Base-by-base conservation (phyloP, 2,888 invertebrate genomes). In the Nesidiocoris tenuis region DNA sequence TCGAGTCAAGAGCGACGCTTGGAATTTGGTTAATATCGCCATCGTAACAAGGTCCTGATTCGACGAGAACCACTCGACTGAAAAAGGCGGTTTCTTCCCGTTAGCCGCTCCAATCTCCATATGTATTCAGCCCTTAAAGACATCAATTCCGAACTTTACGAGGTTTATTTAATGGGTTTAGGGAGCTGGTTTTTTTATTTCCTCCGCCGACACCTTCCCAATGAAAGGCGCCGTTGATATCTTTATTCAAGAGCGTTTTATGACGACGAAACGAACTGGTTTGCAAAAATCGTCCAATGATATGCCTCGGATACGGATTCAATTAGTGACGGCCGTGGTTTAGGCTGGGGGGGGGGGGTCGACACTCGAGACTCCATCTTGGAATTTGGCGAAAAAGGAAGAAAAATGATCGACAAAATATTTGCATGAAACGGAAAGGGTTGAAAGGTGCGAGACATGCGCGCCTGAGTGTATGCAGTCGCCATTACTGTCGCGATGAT, bases 391-490 rank as follows among this genome's bases (percentile, higher is more conserved):
- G 70, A 70, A 59, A 24, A 70, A 24, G 25, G 56, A 39, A 65
- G 65, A 65, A 24, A 24, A 67, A 67, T 55, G 55, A 55, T 67
- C 18, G 70, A 72, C 57, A 70, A 59, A 70, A 70, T 70, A 70
- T 70, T 70, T 70, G 70, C 70, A 70, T 70, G 72, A 24, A 72
- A 63, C 24, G 61, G 63, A 59, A 59, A 19, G 54, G 72, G 17
- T 25, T 55, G 17, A 21, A 61, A n/a, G 61, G 54, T 39, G 72
- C 57, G 19, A 18, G 59, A 59, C 72, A 61, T 72, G 72, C 72
- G 72, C 72, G 72, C 72, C 72, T 61, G 55, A 70, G 70, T 72
- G 39, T 72, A 72, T 72, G 72, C 72, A 72, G 12, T 56, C 72
- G 72, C 72, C 72, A 72, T 72, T 72, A 72, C 72, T 2, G 72